Base-by-base conservation (phyloP, 2,797 vertebrate genomes). In the Eutrigla gurnardus region DNA sequence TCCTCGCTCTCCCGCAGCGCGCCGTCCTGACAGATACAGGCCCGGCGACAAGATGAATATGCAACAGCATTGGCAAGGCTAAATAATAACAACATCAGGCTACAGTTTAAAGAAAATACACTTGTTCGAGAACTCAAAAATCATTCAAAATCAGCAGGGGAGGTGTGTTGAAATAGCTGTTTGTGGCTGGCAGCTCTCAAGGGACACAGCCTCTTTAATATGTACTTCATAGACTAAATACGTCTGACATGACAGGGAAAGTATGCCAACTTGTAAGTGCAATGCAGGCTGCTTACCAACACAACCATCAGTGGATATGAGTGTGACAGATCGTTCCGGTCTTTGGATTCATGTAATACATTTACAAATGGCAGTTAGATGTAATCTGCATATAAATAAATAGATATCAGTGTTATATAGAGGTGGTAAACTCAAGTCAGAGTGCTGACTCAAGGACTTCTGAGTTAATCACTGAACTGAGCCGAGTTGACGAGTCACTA, bases 71-170 rank as follows among this genome's bases (percentile, higher is more conserved):
- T 37, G 36, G 17, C 39, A 39, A 50, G 18, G 18, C 4, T 50
- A 18, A 50, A 11, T 25, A 58, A 39, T 37, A 57, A 57, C 55
- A 58, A 40, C 17, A 58, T 40, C 37, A 58, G 55, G 55, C 55
- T 40, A 39, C 55, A 39, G 17, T 58, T 58, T 39, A 40, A 18
- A 10, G 7, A 58, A 58, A 58, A 58, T 6, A 18, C 0, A 58
- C 18, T 39, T 58, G 17, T 39, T 58, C 11, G 8, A 40, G 10
- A 17, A 58, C 36, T 39, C 35, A 17, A 54, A 57, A 5, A 17
- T 17, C 4, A 58, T 58, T 58, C 36, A n/a, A 12, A 58, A 39
- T 58, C 5, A 39, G 55, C 36, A 58, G 36, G 17, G 55, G 36
- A 58, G 55, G 36, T 10, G 47, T 17, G 3, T 58, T 11, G 10